Evolutionary conservation across 2,113 vertebrate species (phyloP), one percentile per base, ranked within the genome.

Genomic region (Sturnira hondurensis): DNA sequence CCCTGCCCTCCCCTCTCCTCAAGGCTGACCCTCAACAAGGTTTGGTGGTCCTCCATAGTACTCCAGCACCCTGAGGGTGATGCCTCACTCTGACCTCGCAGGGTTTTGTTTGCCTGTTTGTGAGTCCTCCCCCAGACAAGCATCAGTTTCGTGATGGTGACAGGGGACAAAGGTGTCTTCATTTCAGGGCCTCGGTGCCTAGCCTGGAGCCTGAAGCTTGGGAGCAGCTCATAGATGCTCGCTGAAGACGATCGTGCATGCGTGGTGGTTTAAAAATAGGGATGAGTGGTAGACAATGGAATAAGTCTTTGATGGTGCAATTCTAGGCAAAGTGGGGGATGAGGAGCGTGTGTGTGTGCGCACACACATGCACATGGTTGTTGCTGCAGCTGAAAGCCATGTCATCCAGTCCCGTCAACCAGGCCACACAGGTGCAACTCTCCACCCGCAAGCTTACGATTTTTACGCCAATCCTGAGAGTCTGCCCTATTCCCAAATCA

Each of bases 41-140:
- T 16, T 52, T 31, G 36, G 41, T 12, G 14, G 24, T 31, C 45
- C 54, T 36, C 0, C 0, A 24, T 28, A 11, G 1, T 0, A 5
- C 26, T 26, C 63, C 13, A 26, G 24, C 28, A 50, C 52, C 36
- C 74, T 47, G 20, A 0, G 10, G 3, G 1, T n/a, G 45, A 41
- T 31, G 47, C 43, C 24, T 91, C 50, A 8, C 52, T 56, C 41
- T 19, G 41, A 61, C 31, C 33, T 15, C 31, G 36, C 56, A 54
- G 45, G 10, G 16, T 33, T 76, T 70, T 73, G 28, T 81, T 73
- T 11, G 16, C 13, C 54, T 36, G 7, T 85, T 76, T 33, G 19
- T 28, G 43, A 24, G 50, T 74, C 67, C 61, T 88, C 6, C 50
- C 63, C 50, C 45, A 38, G 61, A 65, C 0, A 3, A 47, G 11